Evolutionary conservation across 2,888 invertebrate genomes (phyloP), one percentile per base, ranked within the genome.

Genomic region (Bombyx huttoni): DNA sequence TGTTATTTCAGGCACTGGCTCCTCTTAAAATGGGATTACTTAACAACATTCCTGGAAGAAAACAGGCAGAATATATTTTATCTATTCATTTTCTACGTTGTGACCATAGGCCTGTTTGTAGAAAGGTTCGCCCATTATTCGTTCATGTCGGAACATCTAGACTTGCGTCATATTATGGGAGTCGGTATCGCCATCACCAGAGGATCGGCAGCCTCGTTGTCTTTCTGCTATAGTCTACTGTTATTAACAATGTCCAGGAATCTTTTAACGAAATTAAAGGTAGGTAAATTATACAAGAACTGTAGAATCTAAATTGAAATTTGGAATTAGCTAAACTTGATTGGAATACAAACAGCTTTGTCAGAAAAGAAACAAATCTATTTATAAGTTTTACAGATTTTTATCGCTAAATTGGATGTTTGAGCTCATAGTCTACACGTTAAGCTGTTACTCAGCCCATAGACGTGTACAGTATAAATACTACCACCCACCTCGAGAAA

Each of bases 41-140:
- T 96, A 34, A 95, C 95, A 5, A 98, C 98, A 0, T 98, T 96
- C 74, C 84, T 98, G 54, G 98, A 98, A 84, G 98, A 98, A 75
- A 97, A 98, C 76, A 90, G 98, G 12, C 98, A 98, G 70, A 98
- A 98, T 72, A 97, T 98, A 57, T 97, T 98, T 78, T 98, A 98
- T 74, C 86, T 98, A 40, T 97, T 98, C 76, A 90, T 98, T 8
- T 98, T 98, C 85, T 98, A 97, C 73, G 96, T 98, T n/a, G 91
- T 96, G 49, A 98, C 97, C 2, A 95, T 97, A 59, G 96, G 94
- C 0, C 80, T 98, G n/a, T 98, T 98, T 72, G 94, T 98, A 8
- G 98, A 98, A 75, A 89, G 98, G 72, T 98, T 98, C 71, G 97
- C 98, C 53, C 96, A 97, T 86, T 98, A 98, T 74, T 96, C 97